These are phyloP conservation scores for Galago senegalensis DNA, from an alignment of 2,797 vertebrate genomes.

Conservation along the genomic window DNA sequence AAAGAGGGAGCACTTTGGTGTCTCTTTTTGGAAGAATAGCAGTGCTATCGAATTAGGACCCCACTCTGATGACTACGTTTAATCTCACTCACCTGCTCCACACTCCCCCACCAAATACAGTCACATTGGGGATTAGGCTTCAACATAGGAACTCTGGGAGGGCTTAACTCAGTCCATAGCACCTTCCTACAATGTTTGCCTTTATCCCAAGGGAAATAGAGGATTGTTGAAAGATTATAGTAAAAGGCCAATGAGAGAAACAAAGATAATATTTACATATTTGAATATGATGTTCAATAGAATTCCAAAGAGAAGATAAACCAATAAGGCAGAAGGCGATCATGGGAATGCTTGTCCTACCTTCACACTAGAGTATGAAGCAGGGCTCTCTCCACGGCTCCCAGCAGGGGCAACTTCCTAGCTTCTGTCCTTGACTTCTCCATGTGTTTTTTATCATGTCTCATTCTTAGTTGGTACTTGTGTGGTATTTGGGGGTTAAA, in stretches of 20 bases:
- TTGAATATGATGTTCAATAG: background rate
- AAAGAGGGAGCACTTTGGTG: background rate
- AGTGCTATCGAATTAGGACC: background rate
- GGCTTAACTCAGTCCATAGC: background rate
- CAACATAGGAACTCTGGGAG: background rate
- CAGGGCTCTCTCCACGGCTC: background rate
- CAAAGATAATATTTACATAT: background rate
- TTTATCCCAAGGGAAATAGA: background rate
- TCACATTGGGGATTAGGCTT: background rate
- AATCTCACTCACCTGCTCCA: background rate
- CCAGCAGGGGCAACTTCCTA: background rate
- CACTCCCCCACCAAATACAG: background rate
- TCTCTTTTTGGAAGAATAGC: background rate
- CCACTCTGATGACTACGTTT: background rate
- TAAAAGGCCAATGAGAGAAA: background rate
- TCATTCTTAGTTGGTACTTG: background rate
- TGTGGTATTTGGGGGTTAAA: background rate
- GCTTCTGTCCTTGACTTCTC: background rate
- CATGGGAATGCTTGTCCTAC: background rate
- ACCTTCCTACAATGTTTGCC: background rate
- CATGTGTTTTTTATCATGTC: background rate
- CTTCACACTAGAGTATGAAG: background rate
- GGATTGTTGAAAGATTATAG: background rate
- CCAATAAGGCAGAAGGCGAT: background rate
- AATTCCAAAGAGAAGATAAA: background rate